Evolutionary conservation across 2,888 invertebrate genomes (phyloP), one percentile per base, ranked within the genome.

Genomic region (Synanthedon formicaeformis): DNA sequence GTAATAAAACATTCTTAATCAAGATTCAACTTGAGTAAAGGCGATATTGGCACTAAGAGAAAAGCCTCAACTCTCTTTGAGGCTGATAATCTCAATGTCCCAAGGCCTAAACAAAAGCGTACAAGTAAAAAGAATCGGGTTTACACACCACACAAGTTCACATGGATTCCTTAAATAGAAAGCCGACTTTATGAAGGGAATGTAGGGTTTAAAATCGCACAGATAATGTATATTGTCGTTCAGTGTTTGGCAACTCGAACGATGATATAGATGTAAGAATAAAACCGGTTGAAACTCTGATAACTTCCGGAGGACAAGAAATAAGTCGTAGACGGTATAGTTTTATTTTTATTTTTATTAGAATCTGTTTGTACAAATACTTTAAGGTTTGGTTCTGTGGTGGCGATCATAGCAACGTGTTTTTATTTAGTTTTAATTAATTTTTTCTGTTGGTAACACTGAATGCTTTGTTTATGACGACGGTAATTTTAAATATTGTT

Each of bases 261-360:
- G n/a, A 34, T 34, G 34, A 45, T 45, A 45, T 45, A 45, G 13
- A 13, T 45, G 45, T 45, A 45, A 45, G 45, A 45, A 45, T 56
- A 65, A 65, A 79, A 81, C 81, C 81, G 78, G 82, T 83, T 70
- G 72, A 75, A 77, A 74, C 69, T 69, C 69, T 77, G 78, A 78
- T 78, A 80, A 76, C 80, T 83, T 82, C 79, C 81, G 79, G 74
- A 71, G 69, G 69, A 58, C 63, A 73, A 78, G 77, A 72, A 78
- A 75, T 78, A 75, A 76, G 72, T 75, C 72, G 75, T 74, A 71
- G 71, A 69, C 69, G 67, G 65, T 62, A 72, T 72, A 73, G 74
- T 71, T 74, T 56, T 56, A 51, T 54, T 70, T 59, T 63, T 64
- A 63, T 67, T 68, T 75, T 73, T 78, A 53, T 78, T 75, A 73